phyloP scores from a whole-genome alignment of 92 coral and sea anemone genomes.

The Phenganax stokvisi region DNA sequence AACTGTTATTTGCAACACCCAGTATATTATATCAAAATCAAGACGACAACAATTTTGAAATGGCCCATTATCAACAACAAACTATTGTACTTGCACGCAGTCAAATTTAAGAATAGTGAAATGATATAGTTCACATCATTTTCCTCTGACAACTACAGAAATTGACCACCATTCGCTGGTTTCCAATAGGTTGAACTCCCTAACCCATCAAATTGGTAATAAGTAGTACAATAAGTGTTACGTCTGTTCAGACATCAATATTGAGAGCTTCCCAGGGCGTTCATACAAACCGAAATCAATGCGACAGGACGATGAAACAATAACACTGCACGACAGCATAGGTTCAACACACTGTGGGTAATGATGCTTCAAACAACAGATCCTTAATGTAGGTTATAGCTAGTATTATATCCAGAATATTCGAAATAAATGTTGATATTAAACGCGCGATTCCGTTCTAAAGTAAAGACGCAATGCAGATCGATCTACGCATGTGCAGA shows the following conservation, averaged over 20 bases:
- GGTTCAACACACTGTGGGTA: not conserved
- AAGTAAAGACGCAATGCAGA: not conserved
- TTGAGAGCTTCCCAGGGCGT: not conserved
- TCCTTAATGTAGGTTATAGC: not conserved
- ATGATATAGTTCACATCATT: no score
- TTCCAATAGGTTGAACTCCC: no score
- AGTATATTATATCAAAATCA: no score
- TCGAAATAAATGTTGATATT: not conserved
- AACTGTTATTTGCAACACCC: no score
- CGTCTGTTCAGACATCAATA: constrained; percentile 6
- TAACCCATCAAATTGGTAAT: not conserved
- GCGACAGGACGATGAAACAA: not conserved
- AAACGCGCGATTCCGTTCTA: no score
- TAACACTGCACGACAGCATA: not conserved
- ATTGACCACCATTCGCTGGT: not conserved
- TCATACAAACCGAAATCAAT: not conserved
- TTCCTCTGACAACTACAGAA: not conserved
- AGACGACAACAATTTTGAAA: no score
- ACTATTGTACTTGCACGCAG: no score
- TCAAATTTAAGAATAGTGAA: no score
- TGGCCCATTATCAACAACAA: no score
- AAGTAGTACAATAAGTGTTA: not conserved
- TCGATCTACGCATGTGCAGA: not conserved
- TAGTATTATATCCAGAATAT: not conserved
- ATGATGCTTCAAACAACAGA: not conserved